Evolutionary conservation across 2,888 invertebrate species (phyloP), one percentile per base, ranked within the genome.

Genomic region (Archips xylosteana): DNA sequence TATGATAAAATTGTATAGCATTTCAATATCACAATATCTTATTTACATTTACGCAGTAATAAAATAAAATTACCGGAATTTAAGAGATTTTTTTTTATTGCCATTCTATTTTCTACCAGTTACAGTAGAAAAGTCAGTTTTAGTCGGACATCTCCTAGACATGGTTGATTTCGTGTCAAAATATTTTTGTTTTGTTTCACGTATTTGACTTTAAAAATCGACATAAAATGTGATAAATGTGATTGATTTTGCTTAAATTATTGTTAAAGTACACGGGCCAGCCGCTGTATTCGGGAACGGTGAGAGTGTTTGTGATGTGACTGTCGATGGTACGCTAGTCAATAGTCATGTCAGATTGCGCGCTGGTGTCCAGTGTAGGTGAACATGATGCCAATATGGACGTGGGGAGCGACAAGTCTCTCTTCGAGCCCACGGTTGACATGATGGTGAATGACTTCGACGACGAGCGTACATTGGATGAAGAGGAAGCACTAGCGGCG

Each of bases 371-470:
- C 88, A 94, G 89, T 90, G 92, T 90, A 89, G 92, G 87, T 87
- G 95, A 94, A 86, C 95, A 94, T 88, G 94, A 94, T 93, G 94
- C 92, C 86, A 94, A 90, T 85, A 94, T 94, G 94, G 94, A 94
- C 82, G 92, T 94, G 89, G 94, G 93, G 83, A 92, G 91, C 89
- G 95, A 95, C 82, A 94, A 94, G 87, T 91, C 95, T 81, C 95
- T 97, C 84, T 98, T 99, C 95, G 98, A 98, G 91, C 98, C 99
- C 77, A 96, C 98, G 78, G 97, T 98, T 87, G 99, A 99, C 91
- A 98, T 99, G 98, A 97, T 99, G 96, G 97, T 99, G 78, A 98
- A 99, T 96, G 99, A 99, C 92, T 99, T 98, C 93, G 99, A 99
- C 91, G 99, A 99, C 95, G 99, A 99, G 89, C 96, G 98, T 88